Base-by-base conservation (phyloP, 2,113 vertebrate genomes). In the Aegithalos caudatus region DNA sequence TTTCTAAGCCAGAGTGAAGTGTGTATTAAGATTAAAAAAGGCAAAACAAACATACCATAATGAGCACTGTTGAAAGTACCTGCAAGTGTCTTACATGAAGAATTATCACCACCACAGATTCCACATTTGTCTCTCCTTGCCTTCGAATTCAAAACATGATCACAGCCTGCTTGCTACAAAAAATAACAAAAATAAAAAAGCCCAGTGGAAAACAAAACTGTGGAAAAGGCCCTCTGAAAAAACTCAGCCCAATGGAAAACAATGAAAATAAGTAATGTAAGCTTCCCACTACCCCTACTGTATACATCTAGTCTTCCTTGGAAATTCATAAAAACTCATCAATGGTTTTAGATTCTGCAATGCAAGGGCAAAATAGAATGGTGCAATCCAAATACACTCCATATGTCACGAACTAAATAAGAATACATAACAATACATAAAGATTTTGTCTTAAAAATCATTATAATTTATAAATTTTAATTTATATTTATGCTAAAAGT, bases 121-220 rank as follows among this genome's bases (percentile, higher is more conserved):
- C 99, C 99, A 91, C 99, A 99, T 94, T 99, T 99, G 97, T 99
- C 99, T 97, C 98, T 98, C 95, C 97, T 98, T 74, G 98, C 98
- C 97, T 99, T 99, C 5, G 99, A 99, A 97, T 99, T 99, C 84
- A 99, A 97, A 72, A 99, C 97, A 1, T 99, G 99, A 97, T 99
- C 99, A 94, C 99, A 99, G 93, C 99, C 99, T 62, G 99, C 99
- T 99, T 99, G 99, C 99, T 99, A 96, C 50, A 97, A 92, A 92
- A 86, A 96, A 70, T 17, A 33, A 73, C 27, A 44, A 93, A 73
- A 65, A 48, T 13, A 60, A 57, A 82, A 61, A 28, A 40, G 20
- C 18, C 14, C 45, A 45, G 5, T 72, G 17, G 40, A 42, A 14
- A 42, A 42, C 40, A 42, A 42, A 42, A 42, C 40, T 42, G 40